Base-by-base conservation (phyloP, 64 coral and sea anemone species). In the Trachythela sp. region DNA sequence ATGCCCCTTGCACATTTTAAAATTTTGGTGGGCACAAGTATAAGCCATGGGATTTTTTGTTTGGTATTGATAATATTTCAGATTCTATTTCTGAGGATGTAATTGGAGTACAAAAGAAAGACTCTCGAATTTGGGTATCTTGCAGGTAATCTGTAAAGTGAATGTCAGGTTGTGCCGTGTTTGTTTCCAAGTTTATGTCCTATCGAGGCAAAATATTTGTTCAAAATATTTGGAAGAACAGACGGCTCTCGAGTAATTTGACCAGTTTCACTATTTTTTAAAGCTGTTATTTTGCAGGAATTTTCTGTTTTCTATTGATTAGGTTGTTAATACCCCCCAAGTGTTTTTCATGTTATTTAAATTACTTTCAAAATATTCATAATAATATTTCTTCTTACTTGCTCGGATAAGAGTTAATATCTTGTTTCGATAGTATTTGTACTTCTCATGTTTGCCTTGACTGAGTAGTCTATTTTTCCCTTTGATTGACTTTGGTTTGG, bases 281-380 rank as follows among this genome's bases (percentile, higher is more conserved):
- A 13, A 29, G 11, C 51, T 2, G 48, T 60, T 15, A 87, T 87
- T 36, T 36, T 59, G 32, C 43, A 42, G 7, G 60, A 31, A 18
- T 39, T 70, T 83, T 89, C 27, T 89, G 77, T 18, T 89, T 89
- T 34, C 34, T 41, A 11, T 51, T 89, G 17, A 89, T 77, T n/a
- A 89, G 18, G 48, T 70, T 51, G 31, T 89, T 89, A n/a, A 88
- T 88, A 68, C 86, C 86, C 56, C 50, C 85, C 85, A 87, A 39
- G 31, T 87, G n/a, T 59, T 67, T 87, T 87, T 87, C 32, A 88
- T 72, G 70, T 88, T 88, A 27, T 39, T 68, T 37, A 88, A 14
- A 70, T 71, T 88, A 34, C 39, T 35, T 22, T 41, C 56, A 20
- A 88, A 88, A 70, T 42, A 88, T 56, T 56, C 56, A 88, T 68